Evolutionary conservation across 2,113 vertebrate genomes (phyloP).

Genomic region (Leptodactylus fuscus): DNA sequence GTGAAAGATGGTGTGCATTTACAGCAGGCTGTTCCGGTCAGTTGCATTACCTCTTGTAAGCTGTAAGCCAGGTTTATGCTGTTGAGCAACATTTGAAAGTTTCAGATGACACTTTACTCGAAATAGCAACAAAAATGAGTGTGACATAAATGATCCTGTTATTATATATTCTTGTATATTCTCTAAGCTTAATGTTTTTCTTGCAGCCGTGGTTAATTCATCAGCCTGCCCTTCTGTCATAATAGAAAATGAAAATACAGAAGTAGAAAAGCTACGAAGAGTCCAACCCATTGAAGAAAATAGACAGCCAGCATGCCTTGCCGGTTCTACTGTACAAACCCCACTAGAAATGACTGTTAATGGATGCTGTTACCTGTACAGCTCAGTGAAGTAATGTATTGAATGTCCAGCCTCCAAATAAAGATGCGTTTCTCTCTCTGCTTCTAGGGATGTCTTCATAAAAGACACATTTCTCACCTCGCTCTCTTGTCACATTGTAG

Average conservation of each 20-base stretch:
- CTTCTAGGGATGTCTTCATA: neutral
- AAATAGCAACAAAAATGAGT: neutral
- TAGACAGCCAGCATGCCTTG: neutral
- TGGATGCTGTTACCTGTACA: constrained; percentile 25
- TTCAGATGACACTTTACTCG: too few relatives aligned
- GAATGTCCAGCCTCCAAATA: neutral
- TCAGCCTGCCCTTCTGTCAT: neutral
- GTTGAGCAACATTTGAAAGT: neutral
- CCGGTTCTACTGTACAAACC: neutral
- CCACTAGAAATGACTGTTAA: neutral
- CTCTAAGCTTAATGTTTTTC: too few relatives aligned
- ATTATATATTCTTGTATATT: too few relatives aligned
- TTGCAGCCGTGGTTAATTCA: neutral
- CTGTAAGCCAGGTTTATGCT: neutral
- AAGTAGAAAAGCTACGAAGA: neutral
- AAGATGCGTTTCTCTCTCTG: neutral
- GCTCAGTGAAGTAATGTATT: neutral
- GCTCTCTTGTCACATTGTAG: constrained; percentile 33
- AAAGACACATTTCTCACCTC: neutral
- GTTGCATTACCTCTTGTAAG: too few relatives aligned
- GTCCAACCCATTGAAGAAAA: neutral
- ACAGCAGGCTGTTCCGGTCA: too few relatives aligned
- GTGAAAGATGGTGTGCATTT: too few relatives aligned
- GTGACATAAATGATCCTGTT: neutral
- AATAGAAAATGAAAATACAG: constrained; percentile 23